phyloP scores from a whole-genome alignment of 1,140 invertebrate genomes.

The Drosophila triauraria region DNA sequence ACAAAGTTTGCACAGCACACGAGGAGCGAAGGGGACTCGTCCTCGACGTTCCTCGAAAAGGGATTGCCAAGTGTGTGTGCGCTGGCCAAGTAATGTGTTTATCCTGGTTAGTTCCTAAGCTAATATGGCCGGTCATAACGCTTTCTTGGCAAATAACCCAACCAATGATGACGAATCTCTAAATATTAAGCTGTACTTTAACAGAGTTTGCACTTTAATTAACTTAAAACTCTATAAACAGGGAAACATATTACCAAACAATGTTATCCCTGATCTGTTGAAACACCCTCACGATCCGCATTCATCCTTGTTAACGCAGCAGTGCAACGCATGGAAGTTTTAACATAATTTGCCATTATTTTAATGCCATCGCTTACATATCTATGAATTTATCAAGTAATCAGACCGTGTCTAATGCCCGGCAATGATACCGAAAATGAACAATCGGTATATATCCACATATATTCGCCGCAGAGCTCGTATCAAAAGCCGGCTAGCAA shows the following conservation, averaged over 20 bases:
- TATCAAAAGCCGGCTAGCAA: conserved; percentile 40
- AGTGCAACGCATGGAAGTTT: conserved; percentile 35
- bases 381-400: conserved; percentile 77
- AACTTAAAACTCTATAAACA: conserved; percentile 2
- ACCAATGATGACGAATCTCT: neutral
- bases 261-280: conserved; percentile 9
- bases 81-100: conserved; percentile 42
- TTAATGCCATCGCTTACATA: conserved; percentile 68
- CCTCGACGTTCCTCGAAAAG: conserved; percentile 14
- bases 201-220: too few relatives aligned
- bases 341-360: conserved; percentile 65
- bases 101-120: conserved; percentile 25
- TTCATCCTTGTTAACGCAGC: conserved; percentile 6
- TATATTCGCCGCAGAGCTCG: conserved; percentile 18
- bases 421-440: conserved; percentile 68
- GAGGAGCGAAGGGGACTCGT: conserved; percentile 10
- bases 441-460: conserved; percentile 21
- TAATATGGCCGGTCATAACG: neutral
- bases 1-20: conserved; percentile 57
- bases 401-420: conserved; percentile 77
- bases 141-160: neutral
- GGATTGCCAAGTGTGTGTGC: conserved; percentile 5
- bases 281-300: neutral
- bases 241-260: neutral
- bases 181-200: neutral